A percentile compares a stretch with the other conserved stretches of the same genome.
phyloP scores from a whole-genome alignment of 2,797 vertebrate genomes.

The Sitta carolinensis region DNA sequence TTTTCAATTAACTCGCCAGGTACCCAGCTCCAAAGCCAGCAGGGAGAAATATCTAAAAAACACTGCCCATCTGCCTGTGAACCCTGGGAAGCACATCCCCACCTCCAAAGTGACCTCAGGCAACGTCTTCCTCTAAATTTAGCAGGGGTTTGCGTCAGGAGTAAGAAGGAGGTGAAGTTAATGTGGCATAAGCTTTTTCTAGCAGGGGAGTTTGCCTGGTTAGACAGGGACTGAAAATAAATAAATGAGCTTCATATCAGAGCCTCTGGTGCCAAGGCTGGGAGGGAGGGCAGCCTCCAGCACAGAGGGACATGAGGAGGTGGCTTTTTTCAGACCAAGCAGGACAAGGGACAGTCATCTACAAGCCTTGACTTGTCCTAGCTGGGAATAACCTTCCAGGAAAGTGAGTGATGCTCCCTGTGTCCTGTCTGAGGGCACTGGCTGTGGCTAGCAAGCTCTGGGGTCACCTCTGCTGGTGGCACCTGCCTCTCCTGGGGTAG shows the following conservation, averaged over 20 bases:
- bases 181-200: constrained; percentile 13
- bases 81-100: constrained; percentile 4
- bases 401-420: accelerated
- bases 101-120: constrained; percentile 26
- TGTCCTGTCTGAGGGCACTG: not conserved
- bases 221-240: constrained; percentile 17
- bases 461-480: not conserved
- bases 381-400: not conserved
- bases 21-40: not conserved
- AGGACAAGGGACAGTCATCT: not conserved
- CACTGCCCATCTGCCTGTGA: not conserved
- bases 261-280: not conserved
- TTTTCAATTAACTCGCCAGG: not conserved
- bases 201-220: not conserved
- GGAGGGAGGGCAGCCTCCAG: not conserved
- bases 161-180: constrained; percentile 36
- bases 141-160: constrained; percentile 28
- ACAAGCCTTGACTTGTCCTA: not conserved
- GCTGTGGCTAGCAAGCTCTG: not conserved
- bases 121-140: constrained; percentile 18
- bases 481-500: not conserved
- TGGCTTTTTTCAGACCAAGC: not conserved
- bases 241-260: not conserved
- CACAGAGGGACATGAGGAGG: not conserved
- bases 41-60: not conserved